Evolutionary conservation across 2,888 invertebrate species (phyloP), one percentile per base, ranked within the genome.

Genomic region (Coenonympha glycerion): DNA sequence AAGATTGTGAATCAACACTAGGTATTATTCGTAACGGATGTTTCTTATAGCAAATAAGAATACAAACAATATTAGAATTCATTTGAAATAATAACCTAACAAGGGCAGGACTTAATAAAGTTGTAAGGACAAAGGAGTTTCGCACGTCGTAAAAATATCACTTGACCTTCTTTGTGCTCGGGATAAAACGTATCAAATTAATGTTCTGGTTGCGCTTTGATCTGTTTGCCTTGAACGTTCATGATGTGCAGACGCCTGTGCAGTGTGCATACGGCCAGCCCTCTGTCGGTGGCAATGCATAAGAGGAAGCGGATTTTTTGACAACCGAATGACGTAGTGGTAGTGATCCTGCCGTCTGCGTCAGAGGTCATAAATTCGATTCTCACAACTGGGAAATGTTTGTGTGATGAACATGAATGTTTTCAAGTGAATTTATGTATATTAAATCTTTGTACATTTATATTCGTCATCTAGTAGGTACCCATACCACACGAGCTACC

Each of bases 201-300:
- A 72, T 59, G 67, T 67, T 71, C 65, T 61, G 61, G 58, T 52
- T 61, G 55, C 60, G 64, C 79, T 82, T 83, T 83, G 82, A 83
- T 82, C 76, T 67, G 61, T 61, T 64, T 66, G 74, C 70, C 71
- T 76, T 69, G 65, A 68, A 73, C 68, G 71, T 67, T 69, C 68
- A 64, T 66, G 65, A 71, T 71, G 67, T 69, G 73, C 69, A 71
- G 72, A 72, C 62, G 60, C 60, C 68, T 67, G 68, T 72, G 71
- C 69, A 45, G 68, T 67, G 68, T 72, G 71, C 69, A 45, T 30
- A 2, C n/a, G 19, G 11, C 19, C 19, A 33, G 64, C 68, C 28
- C 13, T 28, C 34, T 28, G 28, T 34, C 24, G 66, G 63, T 67
- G 66, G 13, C 24, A 34, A 47, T 2, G 22, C 8, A 47, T 6